These are phyloP conservation scores for Theristicus caerulescens DNA, from an alignment of 2,113 vertebrate species.

Conservation along the genomic window DNA sequence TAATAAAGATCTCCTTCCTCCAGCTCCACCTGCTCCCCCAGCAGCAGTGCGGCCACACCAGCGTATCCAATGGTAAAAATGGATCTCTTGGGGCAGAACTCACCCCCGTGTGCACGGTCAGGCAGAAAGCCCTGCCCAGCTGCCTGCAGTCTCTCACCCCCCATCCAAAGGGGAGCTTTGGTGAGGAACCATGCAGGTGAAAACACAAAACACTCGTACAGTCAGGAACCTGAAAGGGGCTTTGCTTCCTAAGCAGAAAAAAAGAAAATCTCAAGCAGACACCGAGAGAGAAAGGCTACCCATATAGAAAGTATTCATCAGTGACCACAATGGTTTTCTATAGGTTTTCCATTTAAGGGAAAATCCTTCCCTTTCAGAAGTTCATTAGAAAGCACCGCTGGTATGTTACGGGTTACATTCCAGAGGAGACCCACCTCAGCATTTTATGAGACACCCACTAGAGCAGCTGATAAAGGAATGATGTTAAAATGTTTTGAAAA, in stretches of 20 bases:
- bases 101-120: rapidly evolving
- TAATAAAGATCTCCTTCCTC: not conserved
- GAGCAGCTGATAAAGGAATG: not conserved
- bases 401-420: not conserved
- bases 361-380: not conserved
- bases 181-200: not conserved
- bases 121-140: not conserved
- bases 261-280: not conserved
- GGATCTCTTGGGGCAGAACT: not conserved
- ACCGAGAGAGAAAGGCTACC: not conserved
- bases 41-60: not conserved
- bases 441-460: not conserved
- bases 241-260: not conserved
- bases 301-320: not conserved
- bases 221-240: not conserved
- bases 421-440: not conserved
- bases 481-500: not conserved
- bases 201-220: not conserved
- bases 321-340: not conserved
- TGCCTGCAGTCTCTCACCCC: not conserved
- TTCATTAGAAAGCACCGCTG: not conserved
- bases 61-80: not conserved
- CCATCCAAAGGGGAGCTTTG: not conserved
- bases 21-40: not conserved
- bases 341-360: not conserved